phyloP scores from a whole-genome alignment of 1,140 invertebrate species.

The Mizuhopecten yessoensis region DNA sequence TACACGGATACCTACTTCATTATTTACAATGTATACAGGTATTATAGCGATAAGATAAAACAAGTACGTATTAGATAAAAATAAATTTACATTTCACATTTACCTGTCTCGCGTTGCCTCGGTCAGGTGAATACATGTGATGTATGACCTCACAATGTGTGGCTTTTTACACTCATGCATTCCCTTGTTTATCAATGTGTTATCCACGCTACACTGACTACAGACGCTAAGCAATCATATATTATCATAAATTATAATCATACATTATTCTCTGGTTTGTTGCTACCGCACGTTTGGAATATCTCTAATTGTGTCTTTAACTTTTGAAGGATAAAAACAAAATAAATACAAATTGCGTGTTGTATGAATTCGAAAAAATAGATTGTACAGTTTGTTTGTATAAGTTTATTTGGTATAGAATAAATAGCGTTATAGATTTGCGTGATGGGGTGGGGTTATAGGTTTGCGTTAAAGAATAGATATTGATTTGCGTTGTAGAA shows the following conservation, averaged over 20 bases:
- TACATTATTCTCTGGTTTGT: no score
- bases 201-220: background rate
- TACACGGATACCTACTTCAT: constrained; percentile 14
- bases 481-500: no score
- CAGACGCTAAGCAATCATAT: background rate
- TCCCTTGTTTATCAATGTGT: background rate
- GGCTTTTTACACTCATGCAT: constrained; percentile 2
- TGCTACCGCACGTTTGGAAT: no score
- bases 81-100: constrained; percentile 40
- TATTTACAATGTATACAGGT: constrained; percentile 3
- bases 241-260: background rate
- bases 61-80: constrained; percentile 25
- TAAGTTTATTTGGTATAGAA: no score
- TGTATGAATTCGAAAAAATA: no score
- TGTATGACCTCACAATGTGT: constrained; percentile 12
- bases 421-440: no score
- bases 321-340: no score
- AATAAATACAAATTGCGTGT: no score
- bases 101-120: background rate
- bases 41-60: constrained; percentile 21
- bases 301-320: no score
- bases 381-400: no score
- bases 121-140: constrained; percentile 16
- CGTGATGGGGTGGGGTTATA: no score
- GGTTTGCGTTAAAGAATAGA: no score